Conservation (phyloP, 2,888 invertebrate species). For the Eucera pruinosa region DNA sequence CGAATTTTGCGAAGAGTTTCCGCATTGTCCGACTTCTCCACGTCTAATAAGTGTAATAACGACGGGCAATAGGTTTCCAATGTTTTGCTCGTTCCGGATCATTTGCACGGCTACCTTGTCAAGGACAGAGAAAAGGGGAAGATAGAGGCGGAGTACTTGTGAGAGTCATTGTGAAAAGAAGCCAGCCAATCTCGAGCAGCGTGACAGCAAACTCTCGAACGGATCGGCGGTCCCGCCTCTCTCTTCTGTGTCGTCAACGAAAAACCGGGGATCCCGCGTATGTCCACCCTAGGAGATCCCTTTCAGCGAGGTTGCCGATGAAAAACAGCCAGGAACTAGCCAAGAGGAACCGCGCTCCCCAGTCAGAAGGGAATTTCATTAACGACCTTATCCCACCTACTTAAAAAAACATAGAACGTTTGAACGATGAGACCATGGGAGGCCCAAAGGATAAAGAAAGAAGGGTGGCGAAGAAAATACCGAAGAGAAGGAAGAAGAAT, state of each 20-base stretch:
- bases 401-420: constrained; percentile 68
- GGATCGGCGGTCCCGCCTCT: constrained; percentile 30
- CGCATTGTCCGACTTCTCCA: constrained; percentile 51
- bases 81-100: constrained; percentile 75
- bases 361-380: constrained; percentile 69
- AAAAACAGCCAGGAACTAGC: constrained; percentile 61
- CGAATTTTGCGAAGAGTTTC: constrained; percentile 69
- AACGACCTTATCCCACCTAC: constrained; percentile 65
- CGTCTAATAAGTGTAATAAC: constrained; percentile 59
- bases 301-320: constrained; percentile 58
- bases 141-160: background rate
- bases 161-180: constrained; percentile 55
- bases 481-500: background rate
- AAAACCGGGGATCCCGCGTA: constrained; percentile 38
- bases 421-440: constrained; percentile 29
- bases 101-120: constrained; percentile 64
- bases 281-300: constrained; percentile 56
- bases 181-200: constrained; percentile 58
- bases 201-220: constrained; percentile 58
- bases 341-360: constrained; percentile 38
- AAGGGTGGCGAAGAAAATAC: background rate
- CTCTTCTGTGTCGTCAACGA: constrained; percentile 38
- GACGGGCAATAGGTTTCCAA: constrained; percentile 56
- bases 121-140: constrained; percentile 26
- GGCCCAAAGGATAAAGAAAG: constrained; percentile 27